phyloP scores from a whole-genome alignment of 2,113 vertebrate species.

The Crypturellus undulatus region DNA sequence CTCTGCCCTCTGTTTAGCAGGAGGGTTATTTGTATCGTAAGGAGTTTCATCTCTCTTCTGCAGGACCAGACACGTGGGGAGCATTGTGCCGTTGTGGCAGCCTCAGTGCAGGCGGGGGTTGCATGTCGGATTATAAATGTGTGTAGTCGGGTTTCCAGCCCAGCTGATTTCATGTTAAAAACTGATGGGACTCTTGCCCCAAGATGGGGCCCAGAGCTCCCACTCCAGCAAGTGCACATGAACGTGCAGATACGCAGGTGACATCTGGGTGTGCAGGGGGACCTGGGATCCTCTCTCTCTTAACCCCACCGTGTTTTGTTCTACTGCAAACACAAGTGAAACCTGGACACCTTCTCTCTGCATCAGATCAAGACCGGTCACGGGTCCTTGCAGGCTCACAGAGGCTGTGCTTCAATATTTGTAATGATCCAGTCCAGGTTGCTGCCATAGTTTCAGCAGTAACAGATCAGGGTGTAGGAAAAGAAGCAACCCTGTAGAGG shows the following conservation, averaged over 20 bases:
- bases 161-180: neutral
- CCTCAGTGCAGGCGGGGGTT: neutral
- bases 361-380: neutral
- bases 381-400: neutral
- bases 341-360: too few relatives aligned
- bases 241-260: neutral
- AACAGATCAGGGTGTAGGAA: neutral
- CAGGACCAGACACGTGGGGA: neutral
- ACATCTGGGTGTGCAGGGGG: neutral
- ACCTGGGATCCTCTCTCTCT: neutral
- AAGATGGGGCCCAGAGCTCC: neutral
- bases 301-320: neutral
- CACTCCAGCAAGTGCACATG: neutral
- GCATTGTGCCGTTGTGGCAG: neutral
- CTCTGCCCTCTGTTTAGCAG: neutral
- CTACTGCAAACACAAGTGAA: neutral
- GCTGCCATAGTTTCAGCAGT: conserved; percentile 12
- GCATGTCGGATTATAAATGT: too few relatives aligned
- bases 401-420: neutral
- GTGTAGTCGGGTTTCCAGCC: neutral
- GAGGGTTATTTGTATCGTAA: neutral
- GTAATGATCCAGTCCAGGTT: neutral
- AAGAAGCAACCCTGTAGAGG: neutral
- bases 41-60: neutral
- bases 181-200: neutral